Evolutionary conservation across 2,113 vertebrate species (phyloP).

Genomic region (Phalacrocorax aristotelis): DNA sequence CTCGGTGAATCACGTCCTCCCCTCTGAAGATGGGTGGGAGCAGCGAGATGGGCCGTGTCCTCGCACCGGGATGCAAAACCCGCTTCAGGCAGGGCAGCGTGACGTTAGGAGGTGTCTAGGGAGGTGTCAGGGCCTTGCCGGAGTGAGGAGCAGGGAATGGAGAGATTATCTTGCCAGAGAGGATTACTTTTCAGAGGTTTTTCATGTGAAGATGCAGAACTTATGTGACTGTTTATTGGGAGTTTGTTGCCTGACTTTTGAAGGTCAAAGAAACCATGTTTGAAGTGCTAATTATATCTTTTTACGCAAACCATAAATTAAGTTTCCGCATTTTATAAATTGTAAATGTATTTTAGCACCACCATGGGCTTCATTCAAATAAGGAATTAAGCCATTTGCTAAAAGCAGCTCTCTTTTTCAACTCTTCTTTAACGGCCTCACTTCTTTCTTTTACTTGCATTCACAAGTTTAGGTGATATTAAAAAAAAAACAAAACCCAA

Average conservation of each 20-base stretch:
- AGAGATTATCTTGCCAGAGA: neutral
- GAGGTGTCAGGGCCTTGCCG: neutral
- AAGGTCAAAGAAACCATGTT: neutral
- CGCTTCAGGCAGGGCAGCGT: accelerated
- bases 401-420: neutral
- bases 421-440: neutral
- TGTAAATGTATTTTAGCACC: neutral
- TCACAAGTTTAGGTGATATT: neutral
- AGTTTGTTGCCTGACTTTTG: neutral
- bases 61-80: neutral
- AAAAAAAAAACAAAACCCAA: too few species aligned
- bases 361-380: neutral
- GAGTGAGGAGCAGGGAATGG: neutral
- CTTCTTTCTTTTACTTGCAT: neutral
- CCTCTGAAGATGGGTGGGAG: neutral
- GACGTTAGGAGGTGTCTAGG: neutral
- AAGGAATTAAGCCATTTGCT: neutral
- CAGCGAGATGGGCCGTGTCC: neutral
- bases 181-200: accelerated
- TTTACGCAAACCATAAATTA: neutral
- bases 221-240: accelerated
- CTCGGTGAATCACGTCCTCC: neutral
- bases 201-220: neutral
- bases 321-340: neutral
- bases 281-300: neutral